A percentile compares a stretch with the other conserved stretches of the same genome.
Evolutionary conservation across 2,113 vertebrate species (phyloP).

Genomic region (Ailurus styani): DNA sequence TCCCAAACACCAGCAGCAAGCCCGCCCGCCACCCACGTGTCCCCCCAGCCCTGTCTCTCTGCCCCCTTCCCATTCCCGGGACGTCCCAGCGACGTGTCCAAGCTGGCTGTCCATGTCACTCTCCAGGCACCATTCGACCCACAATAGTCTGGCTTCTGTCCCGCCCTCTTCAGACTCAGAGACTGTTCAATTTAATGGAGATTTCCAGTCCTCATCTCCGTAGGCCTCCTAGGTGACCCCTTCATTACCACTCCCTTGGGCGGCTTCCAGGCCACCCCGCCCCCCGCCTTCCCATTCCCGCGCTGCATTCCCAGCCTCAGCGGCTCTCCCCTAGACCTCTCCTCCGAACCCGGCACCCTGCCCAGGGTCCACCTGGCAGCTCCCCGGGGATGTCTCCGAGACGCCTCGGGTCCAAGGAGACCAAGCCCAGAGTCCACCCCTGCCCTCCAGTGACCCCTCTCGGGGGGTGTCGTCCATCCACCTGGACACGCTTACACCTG

Average conservation of each 20-base stretch:
- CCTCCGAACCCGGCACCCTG: neutral
- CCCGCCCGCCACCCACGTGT: accelerated
- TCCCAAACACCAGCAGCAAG: neutral
- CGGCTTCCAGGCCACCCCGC: neutral
- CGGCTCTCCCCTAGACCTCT: neutral
- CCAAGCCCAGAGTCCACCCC: neutral
- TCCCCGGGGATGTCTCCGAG: neutral
- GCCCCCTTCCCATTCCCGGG: neutral
- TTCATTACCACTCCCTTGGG: neutral
- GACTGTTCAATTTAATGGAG: neutral
- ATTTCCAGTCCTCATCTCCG: neutral
- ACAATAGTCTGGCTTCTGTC: neutral
- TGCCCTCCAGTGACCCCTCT: neutral
- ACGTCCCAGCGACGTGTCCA: neutral
- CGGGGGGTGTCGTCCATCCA: neutral
- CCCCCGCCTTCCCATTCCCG: accelerated
- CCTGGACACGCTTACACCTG: neutral
- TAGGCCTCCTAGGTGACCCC: neutral
- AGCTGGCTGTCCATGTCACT: too few species aligned
- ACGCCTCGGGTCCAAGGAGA: neutral
- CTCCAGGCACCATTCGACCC: neutral
- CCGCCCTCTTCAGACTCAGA: neutral
- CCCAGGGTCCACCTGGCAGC: neutral
- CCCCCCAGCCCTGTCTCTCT: too few species aligned
- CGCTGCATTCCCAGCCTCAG: neutral